Percentiles rank a stretch among this genome's conserved stretches.
phyloP scores from a whole-genome alignment of 1,140 invertebrate species.

The Listronotus bonariensis region DNA sequence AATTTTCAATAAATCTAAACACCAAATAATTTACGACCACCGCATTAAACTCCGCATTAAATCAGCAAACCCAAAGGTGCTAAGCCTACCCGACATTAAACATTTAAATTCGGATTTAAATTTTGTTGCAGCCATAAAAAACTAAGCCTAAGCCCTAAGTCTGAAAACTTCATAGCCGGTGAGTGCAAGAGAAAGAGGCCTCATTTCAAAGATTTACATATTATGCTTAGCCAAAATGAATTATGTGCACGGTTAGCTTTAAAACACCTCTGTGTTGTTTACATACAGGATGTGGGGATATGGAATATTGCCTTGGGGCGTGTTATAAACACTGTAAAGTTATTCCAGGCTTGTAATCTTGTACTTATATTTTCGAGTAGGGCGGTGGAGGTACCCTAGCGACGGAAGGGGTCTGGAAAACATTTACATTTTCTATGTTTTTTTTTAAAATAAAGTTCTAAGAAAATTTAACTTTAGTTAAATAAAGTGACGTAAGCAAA shows the following conservation, averaged over 20 bases:
- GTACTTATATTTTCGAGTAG: no score
- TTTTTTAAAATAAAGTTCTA: no score
- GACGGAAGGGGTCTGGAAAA: no score
- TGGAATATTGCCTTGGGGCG: constrained; percentile 20
- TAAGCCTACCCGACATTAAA: constrained; percentile 30
- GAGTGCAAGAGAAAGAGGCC: constrained; percentile 6
- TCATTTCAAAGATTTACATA: constrained; percentile 28
- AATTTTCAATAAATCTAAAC: no score
- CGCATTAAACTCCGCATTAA: no score
- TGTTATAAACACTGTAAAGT: background rate
- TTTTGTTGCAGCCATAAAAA: constrained; percentile 32
- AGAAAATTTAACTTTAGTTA: no score
- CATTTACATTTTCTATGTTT: no score
- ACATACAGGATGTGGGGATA: constrained; percentile 19
- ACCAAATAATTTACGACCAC: no score
- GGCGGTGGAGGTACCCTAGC: no score
- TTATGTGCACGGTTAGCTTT: constrained; percentile 24
- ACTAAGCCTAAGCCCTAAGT: constrained; percentile 18
- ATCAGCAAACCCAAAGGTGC: background rate
- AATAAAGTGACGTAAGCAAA: no score
- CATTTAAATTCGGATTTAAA: constrained; percentile 32
- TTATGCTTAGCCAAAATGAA: constrained; percentile 29
- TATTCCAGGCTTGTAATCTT: background rate
- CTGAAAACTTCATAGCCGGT: constrained; percentile 17
- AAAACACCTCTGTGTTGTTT: constrained; percentile 32